These are phyloP conservation scores for Glyphotaelius pellucidus DNA, from an alignment of 2,888 invertebrate genomes.

Conservation along the genomic window DNA sequence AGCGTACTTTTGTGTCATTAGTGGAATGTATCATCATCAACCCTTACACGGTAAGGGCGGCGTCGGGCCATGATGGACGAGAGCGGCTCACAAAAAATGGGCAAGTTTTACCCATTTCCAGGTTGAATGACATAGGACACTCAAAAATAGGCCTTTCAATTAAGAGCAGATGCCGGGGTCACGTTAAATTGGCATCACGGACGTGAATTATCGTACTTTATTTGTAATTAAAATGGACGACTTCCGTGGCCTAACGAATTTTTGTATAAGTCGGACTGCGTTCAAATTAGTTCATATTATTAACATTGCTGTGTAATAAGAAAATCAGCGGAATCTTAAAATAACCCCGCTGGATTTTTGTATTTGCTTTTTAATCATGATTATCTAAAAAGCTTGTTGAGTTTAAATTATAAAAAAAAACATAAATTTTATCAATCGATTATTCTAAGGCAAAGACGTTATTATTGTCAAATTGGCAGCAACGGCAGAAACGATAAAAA, in stretches of 20 bases:
- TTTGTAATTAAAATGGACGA: not conserved
- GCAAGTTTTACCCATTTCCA: not conserved
- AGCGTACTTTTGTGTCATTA: not conserved
- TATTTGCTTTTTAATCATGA: too few relatives aligned
- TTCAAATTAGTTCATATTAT: not conserved
- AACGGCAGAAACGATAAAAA: too few relatives aligned
- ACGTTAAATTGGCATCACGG: not conserved
- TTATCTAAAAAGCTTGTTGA: too few relatives aligned
- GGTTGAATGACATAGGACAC: conserved; percentile 8
- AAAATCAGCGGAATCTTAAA: not conserved
- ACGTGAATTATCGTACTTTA: not conserved
- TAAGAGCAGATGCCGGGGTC: conserved; percentile 27
- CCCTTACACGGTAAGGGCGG: conserved; percentile 25
- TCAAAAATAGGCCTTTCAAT: conserved; percentile 30
- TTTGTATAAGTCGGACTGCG: not conserved
- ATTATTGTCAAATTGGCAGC: too few relatives aligned
- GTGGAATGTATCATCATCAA: conserved; percentile 34
- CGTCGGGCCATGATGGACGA: conserved; percentile 8
- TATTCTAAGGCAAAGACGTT: too few relatives aligned
- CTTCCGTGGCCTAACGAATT: not conserved
- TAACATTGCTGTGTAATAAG: not conserved
- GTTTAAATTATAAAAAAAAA: too few relatives aligned
- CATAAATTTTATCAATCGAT: too few relatives aligned
- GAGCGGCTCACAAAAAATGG: conserved; percentile 10
- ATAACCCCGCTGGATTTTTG: too few relatives aligned